Base-by-base conservation (phyloP, 2,888 invertebrate genomes). In the Drosophila melanosoma region DNA sequence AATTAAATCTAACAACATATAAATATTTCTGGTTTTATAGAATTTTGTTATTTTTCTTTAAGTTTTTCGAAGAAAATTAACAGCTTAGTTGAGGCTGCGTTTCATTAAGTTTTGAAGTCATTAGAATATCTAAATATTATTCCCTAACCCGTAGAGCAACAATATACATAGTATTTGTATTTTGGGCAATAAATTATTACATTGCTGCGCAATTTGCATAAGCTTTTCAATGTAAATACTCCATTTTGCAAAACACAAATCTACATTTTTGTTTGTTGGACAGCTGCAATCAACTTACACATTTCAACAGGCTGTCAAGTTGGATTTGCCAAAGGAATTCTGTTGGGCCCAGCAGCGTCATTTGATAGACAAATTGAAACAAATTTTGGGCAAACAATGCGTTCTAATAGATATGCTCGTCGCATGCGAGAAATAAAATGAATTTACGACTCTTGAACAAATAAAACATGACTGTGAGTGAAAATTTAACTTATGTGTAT, bases 371-470 rank as follows among this genome's bases (percentile, higher is more conserved):
- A 72, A 83, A 69, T 77, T 84, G 69, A 59, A 59, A 69, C 64
- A 72, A 54, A 52, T 73, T 70, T 73, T 72, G 64, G 8, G 35
- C 78, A 81, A 72, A 71, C 81, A 81, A 74, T 80, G 76, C 69
- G 61, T 68, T 69, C 63, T 80, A 78, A 80, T 82, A 81, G 78
- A 80, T 79, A 78, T 74, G 74, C 63, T 53, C 49, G 54, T 66
- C 42, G 78, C 79, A 78, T 71, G 74, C 73, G 42, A 67, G 51
- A 51, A 75, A 54, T 74, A 52, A 73, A 87, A 83, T 87, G 82
- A 85, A 87, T 86, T 84, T 84, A 84, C 73, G 83, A 83, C 81
- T 66, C 60, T 71, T 54, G 66, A 71, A 51, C 78, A 74, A 88
- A 85, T 83, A 88, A 88, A 81, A 79, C 81, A 69, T 56, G 65